Base-by-base conservation (phyloP, 2,888 invertebrate species). In the Caenorhabditis sp. region DNA sequence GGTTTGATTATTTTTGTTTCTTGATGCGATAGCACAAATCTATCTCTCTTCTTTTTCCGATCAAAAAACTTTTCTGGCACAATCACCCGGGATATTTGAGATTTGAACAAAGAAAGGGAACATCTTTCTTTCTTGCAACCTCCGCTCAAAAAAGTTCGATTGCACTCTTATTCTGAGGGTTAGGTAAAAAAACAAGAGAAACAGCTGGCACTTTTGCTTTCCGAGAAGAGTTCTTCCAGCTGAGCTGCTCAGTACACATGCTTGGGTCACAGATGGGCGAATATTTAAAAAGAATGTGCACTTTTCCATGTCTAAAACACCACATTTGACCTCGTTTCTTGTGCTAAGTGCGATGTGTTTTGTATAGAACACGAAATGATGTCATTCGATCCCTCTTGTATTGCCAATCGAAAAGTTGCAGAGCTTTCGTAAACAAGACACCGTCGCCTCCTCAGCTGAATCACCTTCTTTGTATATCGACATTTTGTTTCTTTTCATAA, bases 401-500 rank as follows among this genome's bases (percentile, higher is more conserved):
- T 18, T 50, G 60, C 40, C 74, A 50, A 65, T 24, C 40, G n/a
- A 22, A 55, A 35, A 53, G 47, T 35, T 56, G 18, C 35, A 65
- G 58, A 26, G 51, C 56, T 40, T 72, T 72, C 51, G 65, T 53
- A 76, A 76, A 67, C 76, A 76, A 53, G 60, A 76, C 67, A 22
- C 53, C 60, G 13, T 51, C 53, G 37, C 50, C 58, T 53, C 18
- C 9, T 40, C 56, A 37, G 51, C 51, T 74, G 74, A 74, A 60
- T 74, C 74, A 74, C 47, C 65, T n/a, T 61, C 32, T 40, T 37
- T 61, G 44, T 44, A 44, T 44, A 53, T 60, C 51, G 67, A 74
- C 74, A 67, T 74, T 74, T 58, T 67, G 18, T 4, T 67, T 65
- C 65, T 50, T 74, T 74, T 74, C 74, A 53, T 60, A 67, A 74